Base-by-base conservation (phyloP, 2,113 vertebrate species). In the Nothocercus julius region DNA sequence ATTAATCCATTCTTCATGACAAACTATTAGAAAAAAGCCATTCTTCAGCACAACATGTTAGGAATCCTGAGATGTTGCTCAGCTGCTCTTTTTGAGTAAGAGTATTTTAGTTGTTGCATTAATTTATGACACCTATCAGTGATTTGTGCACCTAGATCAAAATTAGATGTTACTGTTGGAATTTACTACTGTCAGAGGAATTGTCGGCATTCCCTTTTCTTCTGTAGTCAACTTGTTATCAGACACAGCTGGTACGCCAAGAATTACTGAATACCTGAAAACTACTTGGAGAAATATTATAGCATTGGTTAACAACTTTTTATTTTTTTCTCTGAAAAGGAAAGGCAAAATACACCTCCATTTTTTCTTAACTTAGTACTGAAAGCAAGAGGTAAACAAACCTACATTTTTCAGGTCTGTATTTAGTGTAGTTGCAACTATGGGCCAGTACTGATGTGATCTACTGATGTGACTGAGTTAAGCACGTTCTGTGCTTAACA, bases 41-140 rank as follows among this genome's bases (percentile, higher is more conserved):
- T 1, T 13, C 49, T 24, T 9, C 17, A n/a, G 76, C 80, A 42
- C 40, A 62, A 27, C 6, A 10, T 28, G 32, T 58, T 36, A 38
- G 44, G 80, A 77, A 54, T 25, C 82, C 47, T 13, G 42, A 90
- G 85, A 20, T 9, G 32, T 11, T 24, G 18, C 36, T 75, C 51
- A 58, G 61, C 28, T 49, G 4, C 20, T 17, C 40, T 11, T 72
- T 85, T 13, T 44, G 61, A 85, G 53, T 9, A 27, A 28, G 15
- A 83, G 34, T 11, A 5, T 0, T 0, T n/a, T 58, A 82, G n/a
- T 61, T 7, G 22, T 5, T 17, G 19, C 19, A 2, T 76, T 32
- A 17, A 3, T 61, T 91, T 44, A 5, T 10, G 45, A 59, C 8
- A 11, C 56, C n/a, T 81, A 3, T 18, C 30, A 19, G n/a, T 36